Percentiles rank a stretch among this genome's conserved stretches.
Evolutionary conservation across 2,888 invertebrate species (phyloP).

Genomic region (Megamerina dolium): DNA sequence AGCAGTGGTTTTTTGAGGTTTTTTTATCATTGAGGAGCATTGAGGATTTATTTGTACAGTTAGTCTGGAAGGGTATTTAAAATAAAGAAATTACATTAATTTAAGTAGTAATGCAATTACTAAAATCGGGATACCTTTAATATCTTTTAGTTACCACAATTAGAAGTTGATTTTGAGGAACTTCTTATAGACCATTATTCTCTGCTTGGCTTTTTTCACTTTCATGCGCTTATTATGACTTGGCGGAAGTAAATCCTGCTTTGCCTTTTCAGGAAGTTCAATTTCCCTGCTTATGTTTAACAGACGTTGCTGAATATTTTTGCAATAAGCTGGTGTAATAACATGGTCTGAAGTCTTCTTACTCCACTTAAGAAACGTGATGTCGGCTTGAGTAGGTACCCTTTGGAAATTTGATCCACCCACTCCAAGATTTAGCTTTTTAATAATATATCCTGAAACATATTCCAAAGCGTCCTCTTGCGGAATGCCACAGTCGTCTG

Average conservation of each 20-base stretch:
- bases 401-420: conserved; percentile 1
- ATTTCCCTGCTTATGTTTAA: not conserved
- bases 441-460: not conserved
- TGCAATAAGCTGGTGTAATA: not conserved
- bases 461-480: not conserved
- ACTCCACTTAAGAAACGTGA: not conserved
- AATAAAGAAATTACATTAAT: no score
- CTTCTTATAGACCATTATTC: not conserved
- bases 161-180: not conserved
- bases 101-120: no score
- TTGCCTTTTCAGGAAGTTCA: not conserved
- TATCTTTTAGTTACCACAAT: no score
- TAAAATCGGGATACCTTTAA: no score
- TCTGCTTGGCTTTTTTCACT: no score
- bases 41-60: no score
- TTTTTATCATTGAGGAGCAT: no score
- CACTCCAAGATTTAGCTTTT: not conserved
- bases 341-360: not conserved
- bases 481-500: not conserved
- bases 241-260: conserved; percentile 1
- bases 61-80: no score
- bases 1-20: no score
- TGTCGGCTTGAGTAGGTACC: not conserved
- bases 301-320: not conserved
- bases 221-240: not conserved